Percentiles rank a stretch among this genome's conserved stretches.
These are phyloP conservation scores for Danaus chrysippus DNA, from an alignment of 2,888 invertebrate genomes.

Conservation along the genomic window DNA sequence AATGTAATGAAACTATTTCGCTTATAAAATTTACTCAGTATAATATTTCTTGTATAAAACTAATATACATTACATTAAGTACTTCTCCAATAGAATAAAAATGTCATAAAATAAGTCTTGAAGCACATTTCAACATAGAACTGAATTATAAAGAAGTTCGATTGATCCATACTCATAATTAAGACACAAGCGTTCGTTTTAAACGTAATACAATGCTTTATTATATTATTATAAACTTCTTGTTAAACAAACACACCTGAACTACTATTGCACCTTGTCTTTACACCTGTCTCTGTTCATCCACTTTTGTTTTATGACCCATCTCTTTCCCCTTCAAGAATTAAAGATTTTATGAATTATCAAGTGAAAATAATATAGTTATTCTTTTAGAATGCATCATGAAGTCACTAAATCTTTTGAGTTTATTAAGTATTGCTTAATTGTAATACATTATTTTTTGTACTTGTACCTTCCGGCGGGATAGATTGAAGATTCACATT, in stretches of 20 bases:
- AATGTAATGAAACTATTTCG: too few relatives aligned
- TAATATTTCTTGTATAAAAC: too few relatives aligned
- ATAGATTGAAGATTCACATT: slow-evolving; percentile 40
- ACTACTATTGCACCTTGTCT: slow-evolving; percentile 73
- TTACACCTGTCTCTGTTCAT: slow-evolving; percentile 51
- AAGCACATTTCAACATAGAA: too few relatives aligned
- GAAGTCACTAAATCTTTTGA: too few relatives aligned
- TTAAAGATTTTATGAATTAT: slow-evolving; percentile 3
- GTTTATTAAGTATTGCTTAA: too few relatives aligned
- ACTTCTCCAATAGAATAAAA: too few relatives aligned
- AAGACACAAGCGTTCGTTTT: slow-evolving; percentile 10
- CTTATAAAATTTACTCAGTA: too few relatives aligned
- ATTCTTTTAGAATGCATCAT: too few relatives aligned
- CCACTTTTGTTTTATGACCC: slow-evolving; percentile 39
- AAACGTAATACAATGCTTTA: slow-evolving; percentile 38
- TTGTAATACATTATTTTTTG: background rate
- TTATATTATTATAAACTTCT: slow-evolving; percentile 65
- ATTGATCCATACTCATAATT: background rate
- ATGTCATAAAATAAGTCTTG: too few relatives aligned
- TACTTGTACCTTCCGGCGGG: slow-evolving; percentile 29
- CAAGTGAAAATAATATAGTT: background rate
- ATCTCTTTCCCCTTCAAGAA: slow-evolving; percentile 38
- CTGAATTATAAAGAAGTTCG: too few relatives aligned
- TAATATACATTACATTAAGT: too few relatives aligned
- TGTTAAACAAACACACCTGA: slow-evolving; percentile 77